Evolutionary conservation across 2,113 vertebrate species (phyloP), one percentile per base, ranked within the genome.

Genomic region (Haliaeetus leucogaster): DNA sequence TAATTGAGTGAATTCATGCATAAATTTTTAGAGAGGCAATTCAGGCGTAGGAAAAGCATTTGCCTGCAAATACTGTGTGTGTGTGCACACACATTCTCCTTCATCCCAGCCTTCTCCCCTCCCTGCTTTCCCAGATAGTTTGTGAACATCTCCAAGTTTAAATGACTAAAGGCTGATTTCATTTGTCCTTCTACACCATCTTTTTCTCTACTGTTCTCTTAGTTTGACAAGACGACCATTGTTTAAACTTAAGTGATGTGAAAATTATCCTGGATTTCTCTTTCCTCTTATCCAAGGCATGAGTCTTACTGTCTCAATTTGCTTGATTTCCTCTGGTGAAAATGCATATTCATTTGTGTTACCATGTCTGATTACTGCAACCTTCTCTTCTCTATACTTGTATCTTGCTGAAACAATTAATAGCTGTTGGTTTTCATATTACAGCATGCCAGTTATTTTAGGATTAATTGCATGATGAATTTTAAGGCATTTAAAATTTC

Each of bases 1-100:
- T 93, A 88, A 92, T 74, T 78, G 81, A 56, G 53, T 82, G 78
- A 91, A 85, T 89, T 95, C 21, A 73, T 87, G 73, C 78, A 90
- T 93, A 40, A 36, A 38, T 89, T 89, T 95, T 95, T 95, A 58
- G 93, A 89, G 58, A 79, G 56, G 66, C 47, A 43, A 1, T 70
- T 91, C 32, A 81, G 65, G 63, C 72, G 59, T 25, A 82, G 71
- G 42, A 70, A 62, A 3, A 73, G 34, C 27, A 29, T 95, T 92
- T 95, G 63, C 36, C 59, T 67, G 23, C 43, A 72, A 27, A 48
- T 36, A 79, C 23, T 59, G 30, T 43, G 18, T 2, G 7, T 0
- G 2, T 1, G 16, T 5, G 10, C 26, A 15, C 11, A 22, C 11
- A 18, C 16, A n/a, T 10, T 85, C 38, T 53, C 9, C 20, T 78